These are phyloP conservation scores for Galerucella pusilla DNA, from an alignment of 2,888 invertebrate species.

Conservation along the genomic window DNA sequence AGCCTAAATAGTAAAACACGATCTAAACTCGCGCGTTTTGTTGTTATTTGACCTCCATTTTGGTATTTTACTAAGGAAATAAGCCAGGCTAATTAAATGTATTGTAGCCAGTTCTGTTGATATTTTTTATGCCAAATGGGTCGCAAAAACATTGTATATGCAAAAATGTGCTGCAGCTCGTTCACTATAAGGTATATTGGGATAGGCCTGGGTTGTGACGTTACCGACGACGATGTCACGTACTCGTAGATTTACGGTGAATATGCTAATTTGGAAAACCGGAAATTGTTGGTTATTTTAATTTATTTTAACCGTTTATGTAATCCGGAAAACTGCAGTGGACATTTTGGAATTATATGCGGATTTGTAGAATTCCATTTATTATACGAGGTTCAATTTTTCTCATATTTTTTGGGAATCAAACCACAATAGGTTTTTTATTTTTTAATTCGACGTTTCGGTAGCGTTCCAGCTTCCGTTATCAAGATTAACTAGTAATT, in stretches of 20 bases:
- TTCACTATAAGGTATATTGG: not conserved
- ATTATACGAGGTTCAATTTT: too few species aligned
- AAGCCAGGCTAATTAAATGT: not conserved
- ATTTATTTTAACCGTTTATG: slow-evolving; percentile 1
- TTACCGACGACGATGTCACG: slow-evolving; percentile 1
- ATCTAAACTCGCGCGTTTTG: not conserved
- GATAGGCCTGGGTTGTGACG: slow-evolving; percentile 10
- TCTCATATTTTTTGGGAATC: too few species aligned
- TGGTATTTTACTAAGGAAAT: not conserved
- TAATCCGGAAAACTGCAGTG: not conserved
- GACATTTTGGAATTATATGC: not conserved
- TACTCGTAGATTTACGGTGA: not conserved
- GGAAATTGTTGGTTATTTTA: slow-evolving; percentile 5
- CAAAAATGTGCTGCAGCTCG: not conserved
- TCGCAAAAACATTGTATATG: not conserved
- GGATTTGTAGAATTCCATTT: not conserved
- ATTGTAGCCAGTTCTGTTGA: slow-evolving; percentile 5
- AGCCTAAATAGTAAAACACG: not conserved
- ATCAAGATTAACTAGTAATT: too few species aligned
- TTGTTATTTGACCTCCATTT: slow-evolving; percentile 18
- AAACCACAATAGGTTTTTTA: too few species aligned
- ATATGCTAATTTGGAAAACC: slow-evolving; percentile 17
- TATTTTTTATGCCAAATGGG: slow-evolving; percentile 19
- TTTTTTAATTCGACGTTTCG: too few species aligned
- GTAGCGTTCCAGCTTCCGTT: too few species aligned